These are phyloP conservation scores for Octonoba sinensis DNA, from an alignment of 2,888 invertebrate species.

Conservation along the genomic window DNA sequence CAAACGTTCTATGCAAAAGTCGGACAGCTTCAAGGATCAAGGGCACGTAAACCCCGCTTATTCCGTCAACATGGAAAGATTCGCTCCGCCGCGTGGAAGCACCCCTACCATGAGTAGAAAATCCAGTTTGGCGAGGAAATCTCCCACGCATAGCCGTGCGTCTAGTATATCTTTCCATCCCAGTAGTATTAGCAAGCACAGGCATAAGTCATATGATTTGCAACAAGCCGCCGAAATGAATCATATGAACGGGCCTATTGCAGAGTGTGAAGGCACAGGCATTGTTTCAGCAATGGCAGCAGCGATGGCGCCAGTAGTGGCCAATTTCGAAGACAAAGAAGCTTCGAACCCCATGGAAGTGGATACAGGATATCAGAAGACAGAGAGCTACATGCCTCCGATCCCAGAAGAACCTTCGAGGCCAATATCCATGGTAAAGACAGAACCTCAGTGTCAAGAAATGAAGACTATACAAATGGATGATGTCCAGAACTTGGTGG, in stretches of 20 bases:
- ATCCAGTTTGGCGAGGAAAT: constrained; percentile 28
- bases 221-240: constrained; percentile 30
- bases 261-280: constrained; percentile 15
- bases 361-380: background rate
- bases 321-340: constrained; percentile 18
- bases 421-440: constrained; percentile 17
- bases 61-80: constrained; percentile 4
- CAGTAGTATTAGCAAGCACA: constrained; percentile 29
- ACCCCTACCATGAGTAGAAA: constrained; percentile 35
- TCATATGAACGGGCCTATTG: constrained; percentile 14
- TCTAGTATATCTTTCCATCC: constrained; percentile 54
- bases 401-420: constrained; percentile 61
- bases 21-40: constrained; percentile 28
- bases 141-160: constrained; percentile 45
- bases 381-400: constrained; percentile 42
- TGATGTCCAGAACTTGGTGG: constrained; percentile 47
- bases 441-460: background rate
- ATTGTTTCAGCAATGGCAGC: constrained; percentile 33
- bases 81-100: background rate
- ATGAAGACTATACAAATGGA: constrained; percentile 5
- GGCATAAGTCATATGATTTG: constrained; percentile 46
- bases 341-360: background rate
- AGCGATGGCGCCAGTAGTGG: constrained; percentile 40
- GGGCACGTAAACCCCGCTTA: constrained; percentile 52
- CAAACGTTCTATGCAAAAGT: constrained; percentile 38